These are phyloP conservation scores for Cebus imitator DNA, from an alignment of 2,113 vertebrate genomes.

Conservation along the genomic window DNA sequence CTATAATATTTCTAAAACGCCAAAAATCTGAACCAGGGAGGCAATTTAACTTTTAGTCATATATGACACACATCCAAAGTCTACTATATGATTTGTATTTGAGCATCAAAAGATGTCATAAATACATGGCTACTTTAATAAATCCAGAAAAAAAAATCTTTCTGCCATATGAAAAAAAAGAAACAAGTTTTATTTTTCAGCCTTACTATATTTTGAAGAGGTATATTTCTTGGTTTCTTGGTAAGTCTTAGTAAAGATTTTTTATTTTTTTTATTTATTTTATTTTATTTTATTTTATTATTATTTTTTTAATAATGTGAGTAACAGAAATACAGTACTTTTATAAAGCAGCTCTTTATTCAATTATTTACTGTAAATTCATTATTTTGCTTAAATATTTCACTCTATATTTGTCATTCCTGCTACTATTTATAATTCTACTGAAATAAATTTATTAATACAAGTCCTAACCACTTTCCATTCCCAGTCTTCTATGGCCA, in stretches of 20 bases:
- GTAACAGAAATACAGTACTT: constrained; percentile 13
- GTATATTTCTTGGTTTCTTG: constrained; percentile 18
- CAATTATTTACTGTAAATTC: constrained; percentile 36
- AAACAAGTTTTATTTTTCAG: constrained; percentile 64
- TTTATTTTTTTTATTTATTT: no score
- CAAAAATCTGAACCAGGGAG: constrained; percentile 45
- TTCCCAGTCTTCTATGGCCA: background rate
- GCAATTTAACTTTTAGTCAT: constrained; percentile 59
- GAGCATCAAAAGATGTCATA: constrained; percentile 59
- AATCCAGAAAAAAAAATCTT: constrained; percentile 50
- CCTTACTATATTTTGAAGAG: constrained; percentile 49
- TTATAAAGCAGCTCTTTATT: background rate
- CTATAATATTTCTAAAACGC: constrained; percentile 61
- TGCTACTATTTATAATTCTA: background rate
- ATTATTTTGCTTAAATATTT: constrained; percentile 32
- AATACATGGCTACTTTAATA: constrained; percentile 63
- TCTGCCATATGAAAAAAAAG: constrained; percentile 13
- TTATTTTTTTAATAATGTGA: constrained; percentile 36
- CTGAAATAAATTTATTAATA: constrained; percentile 8
- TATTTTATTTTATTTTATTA: no score
- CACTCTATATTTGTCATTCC: constrained; percentile 27
- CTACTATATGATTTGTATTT: constrained; percentile 65
- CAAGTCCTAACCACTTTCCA: background rate
- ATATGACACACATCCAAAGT: background rate
- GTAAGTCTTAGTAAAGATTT: background rate